Evolutionary conservation across 2,888 invertebrate genomes (phyloP), one percentile per base, ranked within the genome.

Genomic region (Synergus umbraculus): DNA sequence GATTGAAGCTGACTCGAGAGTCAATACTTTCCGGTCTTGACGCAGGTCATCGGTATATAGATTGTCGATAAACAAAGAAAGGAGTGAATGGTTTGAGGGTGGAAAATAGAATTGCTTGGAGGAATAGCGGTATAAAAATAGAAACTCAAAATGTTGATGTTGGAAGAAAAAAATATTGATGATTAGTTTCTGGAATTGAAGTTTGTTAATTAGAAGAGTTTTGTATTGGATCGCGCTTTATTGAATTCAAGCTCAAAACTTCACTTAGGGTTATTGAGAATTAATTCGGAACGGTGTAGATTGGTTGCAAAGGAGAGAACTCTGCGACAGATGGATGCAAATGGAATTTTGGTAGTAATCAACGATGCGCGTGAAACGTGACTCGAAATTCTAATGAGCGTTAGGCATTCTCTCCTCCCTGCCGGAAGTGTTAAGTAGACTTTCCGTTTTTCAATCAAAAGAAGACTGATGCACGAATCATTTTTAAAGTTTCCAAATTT

Each of bases 281-380:
- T 15, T 49, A 54, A 73, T 54, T 73, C 49, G 37, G n/a, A 73
- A 49, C 9, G 37, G 49, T 46, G 22, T 29, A 49, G 73, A 49
- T 67, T 73, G 29, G 29, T 49, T 29, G 13, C 22, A 49, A 18
- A 15, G 8, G 73, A n/a, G 37, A 73, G 37, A 46, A 46, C 8
- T 49, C 49, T 37, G 29, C 22, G 73, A 54, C 54, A 54, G 67
- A 66, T 67, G 67, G 73, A 37, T 37, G 49, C 49, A 49, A 73
- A 73, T 73, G n/a, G 73, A 73, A 73, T 73, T 73, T 73, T 29
- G 37, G 73, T 13, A 54, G 73, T 84, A 86, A 85, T 87, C 87
- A 87, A 37, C 37, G 29, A 37, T 66, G 66, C 41, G 43, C 44
- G 9, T 37, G 73, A 29, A 29, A 18, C 73, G 29, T 73, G 54